Conservation (phyloP, 2,113 vertebrate genomes). For the Eulacestoma nigropectus region DNA sequence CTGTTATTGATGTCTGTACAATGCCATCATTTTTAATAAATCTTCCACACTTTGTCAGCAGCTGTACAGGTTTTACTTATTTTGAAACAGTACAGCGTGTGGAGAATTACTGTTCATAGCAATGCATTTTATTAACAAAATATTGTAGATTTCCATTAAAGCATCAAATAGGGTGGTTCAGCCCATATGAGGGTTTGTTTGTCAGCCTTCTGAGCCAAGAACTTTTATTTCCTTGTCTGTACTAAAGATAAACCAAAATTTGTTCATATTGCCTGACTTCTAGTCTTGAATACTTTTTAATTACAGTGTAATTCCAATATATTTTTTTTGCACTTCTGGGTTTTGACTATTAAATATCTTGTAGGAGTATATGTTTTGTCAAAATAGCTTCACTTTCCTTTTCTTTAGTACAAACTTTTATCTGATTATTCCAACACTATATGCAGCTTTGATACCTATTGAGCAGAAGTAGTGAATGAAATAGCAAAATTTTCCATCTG, state of each 20-base stretch:
- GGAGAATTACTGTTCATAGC: not conserved
- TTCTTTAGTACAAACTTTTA: not conserved
- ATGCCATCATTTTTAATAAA: not conserved
- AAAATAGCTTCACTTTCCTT: not conserved
- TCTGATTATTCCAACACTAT: not conserved
- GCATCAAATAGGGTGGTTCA: not conserved
- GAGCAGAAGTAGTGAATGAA: not conserved
- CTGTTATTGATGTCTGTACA: not conserved
- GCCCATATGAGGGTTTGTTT: not conserved
- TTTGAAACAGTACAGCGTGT: not conserved
- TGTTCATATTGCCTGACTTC: not conserved
- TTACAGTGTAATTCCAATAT: not conserved
- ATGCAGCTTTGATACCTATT: not conserved
- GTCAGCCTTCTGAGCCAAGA: not conserved
- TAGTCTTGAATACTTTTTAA: not conserved
- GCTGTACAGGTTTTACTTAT: not conserved
- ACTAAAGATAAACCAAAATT: not conserved
- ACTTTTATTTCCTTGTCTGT: not conserved
- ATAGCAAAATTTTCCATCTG: not conserved
- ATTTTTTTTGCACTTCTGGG: not conserved
- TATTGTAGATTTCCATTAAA: not conserved
- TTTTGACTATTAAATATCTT: not conserved
- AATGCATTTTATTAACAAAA: not conserved
- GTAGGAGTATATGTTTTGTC: not conserved
- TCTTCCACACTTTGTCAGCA: not conserved